Evolutionary conservation across 2,797 vertebrate genomes (phyloP), one percentile per base, ranked within the genome.

Genomic region (Microctenopoma steveboyesi): DNA sequence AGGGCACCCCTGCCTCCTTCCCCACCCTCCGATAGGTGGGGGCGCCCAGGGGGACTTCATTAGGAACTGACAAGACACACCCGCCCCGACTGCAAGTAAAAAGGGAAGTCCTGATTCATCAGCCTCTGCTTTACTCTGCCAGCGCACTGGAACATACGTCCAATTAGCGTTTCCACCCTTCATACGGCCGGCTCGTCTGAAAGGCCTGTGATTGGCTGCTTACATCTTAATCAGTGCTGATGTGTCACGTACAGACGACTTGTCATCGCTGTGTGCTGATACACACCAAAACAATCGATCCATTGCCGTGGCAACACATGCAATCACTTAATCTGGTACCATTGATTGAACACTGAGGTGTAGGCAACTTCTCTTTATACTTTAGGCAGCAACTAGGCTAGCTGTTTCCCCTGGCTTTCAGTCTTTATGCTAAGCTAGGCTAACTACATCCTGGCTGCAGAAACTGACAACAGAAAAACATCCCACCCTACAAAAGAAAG

Each of bases 151-250:
- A 62, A 69, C 81, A 64, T 78, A 79, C 56, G 72, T 75, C 39
- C 63, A 87, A 64, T 85, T 79, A 86, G 33, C 76, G 18, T 70
- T 81, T 79, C 73, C 22, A 55, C 57, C 46, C 84, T 72, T 66
- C 45, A 67, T 57, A 39, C 45, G 63, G 25, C 12, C 42, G 43
- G 35, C 28, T 65, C 66, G 55, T 76, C 7, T 15, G 33, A 64
- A 65, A 57, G 28, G 65, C 14, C 52, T 45, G 58, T 51, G 71
- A 82, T 74, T 67, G 48, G 54, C 60, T 52, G 33, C 59, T 16
- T 43, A 5, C 14, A 15, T 33, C 42, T 45, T 46, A 22, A 49
- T 40, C 47, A 39, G n/a, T 2, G 28, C 35, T 58, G 56, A 60
- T 1, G 53, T 39, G 14, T 15, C 18, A 52, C 37, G 8, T 7